A percentile compares a stretch with the other conserved stretches of the same genome.
phyloP scores from a whole-genome alignment of 2,888 invertebrate genomes.

The Hypena proboscidalis region DNA sequence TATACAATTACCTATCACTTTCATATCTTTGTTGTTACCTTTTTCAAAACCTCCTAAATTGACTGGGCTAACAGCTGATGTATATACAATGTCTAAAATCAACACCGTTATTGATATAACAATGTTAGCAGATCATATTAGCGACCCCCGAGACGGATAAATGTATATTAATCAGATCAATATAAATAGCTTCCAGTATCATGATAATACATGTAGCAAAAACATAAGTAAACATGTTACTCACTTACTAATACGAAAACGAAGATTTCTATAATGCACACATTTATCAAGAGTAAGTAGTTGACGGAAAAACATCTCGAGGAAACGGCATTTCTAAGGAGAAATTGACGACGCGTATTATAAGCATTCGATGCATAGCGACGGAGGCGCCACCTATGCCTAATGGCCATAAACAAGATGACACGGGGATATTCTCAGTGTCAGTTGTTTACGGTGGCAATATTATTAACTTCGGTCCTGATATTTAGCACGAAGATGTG shows the following conservation, averaged over 20 bases:
- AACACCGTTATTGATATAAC: too few relatives aligned
- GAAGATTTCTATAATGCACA: conserved; percentile 21
- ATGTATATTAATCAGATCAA: background rate
- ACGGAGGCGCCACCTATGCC: conserved; percentile 37
- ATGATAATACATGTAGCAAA: background rate
- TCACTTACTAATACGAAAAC: conserved; percentile 3
- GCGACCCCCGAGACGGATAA: background rate
- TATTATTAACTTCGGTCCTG: conserved; percentile 22
- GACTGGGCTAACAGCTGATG: too few relatives aligned
- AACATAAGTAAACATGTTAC: background rate
- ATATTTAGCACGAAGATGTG: conserved; percentile 35
- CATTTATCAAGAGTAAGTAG: conserved; percentile 37
- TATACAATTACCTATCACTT: too few relatives aligned
- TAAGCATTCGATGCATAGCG: conserved; percentile 32
- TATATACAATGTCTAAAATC: too few relatives aligned
- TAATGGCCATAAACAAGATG: conserved; percentile 24
- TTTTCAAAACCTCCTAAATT: too few relatives aligned
- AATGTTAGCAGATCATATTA: background rate
- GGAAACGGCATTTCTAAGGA: conserved; percentile 51
- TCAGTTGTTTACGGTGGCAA: conserved; percentile 27
- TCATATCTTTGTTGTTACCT: too few relatives aligned
- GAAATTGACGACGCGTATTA: conserved; percentile 51
- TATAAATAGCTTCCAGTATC: background rate
- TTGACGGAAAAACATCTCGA: conserved; percentile 50
- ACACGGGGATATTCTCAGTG: conserved; percentile 30